Evolutionary conservation across 2,797 vertebrate genomes (phyloP), one percentile per base, ranked within the genome.

Genomic region (Arremon brunneinucha): DNA sequence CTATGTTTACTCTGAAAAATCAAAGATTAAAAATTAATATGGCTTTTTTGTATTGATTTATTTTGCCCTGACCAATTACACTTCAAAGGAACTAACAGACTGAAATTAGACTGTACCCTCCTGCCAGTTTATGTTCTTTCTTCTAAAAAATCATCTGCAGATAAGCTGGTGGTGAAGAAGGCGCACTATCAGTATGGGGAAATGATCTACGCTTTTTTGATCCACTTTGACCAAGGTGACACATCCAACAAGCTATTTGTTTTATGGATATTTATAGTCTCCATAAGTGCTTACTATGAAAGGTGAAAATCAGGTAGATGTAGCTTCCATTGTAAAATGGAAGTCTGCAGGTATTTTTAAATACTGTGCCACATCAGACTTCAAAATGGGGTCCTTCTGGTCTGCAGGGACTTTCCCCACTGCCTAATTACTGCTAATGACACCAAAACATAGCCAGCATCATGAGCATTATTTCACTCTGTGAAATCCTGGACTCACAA

Each of bases 401-500:
- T 56, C 50, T 70, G 8, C 43, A 76, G 69, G 50, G 57, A 37
- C 22, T 60, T 92, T 63, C 47, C 70, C 39, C 14, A 4, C 35
- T 53, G n/a, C 34, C 83, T 78, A 83, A 83, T 95, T 85, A 70
- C 62, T 50, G 24, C 35, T 83, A 91, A 90, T 82, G 65, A 75
- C 56, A 70, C 19, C 1, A 3, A 86, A 92, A 63, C 87, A 77
- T 27, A 79, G 59, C 44, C 19, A 24, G 14, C 28, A 52, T 76
- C 85, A 82, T 11, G 12, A 95, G 59, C 67, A 76, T 67, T 91
- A 72, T 49, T 93, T 93, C 69, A 34, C 56, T 94, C 67, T 67
- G 69, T 69, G 64, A 95, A 95, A 81, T 27, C 65, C 94, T 52
- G 30, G 63, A 52, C 72, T 68, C 23, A 8, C 1, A 12, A 88